Base-by-base conservation (phyloP, 1,140 invertebrate genomes). In the Conus ventricosus region DNA sequence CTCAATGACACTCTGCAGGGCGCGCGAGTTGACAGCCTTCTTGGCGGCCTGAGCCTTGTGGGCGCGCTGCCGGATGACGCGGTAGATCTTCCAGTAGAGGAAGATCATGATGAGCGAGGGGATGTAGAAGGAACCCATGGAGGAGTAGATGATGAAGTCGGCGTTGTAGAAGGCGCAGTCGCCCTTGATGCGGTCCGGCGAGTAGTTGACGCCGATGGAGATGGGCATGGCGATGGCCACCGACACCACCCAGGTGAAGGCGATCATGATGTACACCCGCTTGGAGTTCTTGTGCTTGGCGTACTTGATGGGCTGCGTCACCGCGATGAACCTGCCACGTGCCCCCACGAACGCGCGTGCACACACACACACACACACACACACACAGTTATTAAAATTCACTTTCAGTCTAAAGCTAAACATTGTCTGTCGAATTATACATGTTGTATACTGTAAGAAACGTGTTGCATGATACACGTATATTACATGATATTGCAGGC, bases 61-160 rank as follows among this genome's bases (percentile, higher is more conserved):
- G 27, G 98, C 98, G 91, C 98, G 96, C 90, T 97, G 97, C 78
- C 97, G 96, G 93, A 99, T 96, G 55, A 97, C 97, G 97, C 93
- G 98, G 96, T 99, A 99, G 96, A 99, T 99, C 96, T 97, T 98
- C 96, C 98, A 99, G 95, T 99, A 99, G 55, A 99, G 97, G 95
- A 98, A 98, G 94, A 99, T 98, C 98, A 99, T 99, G 93, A 99
- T 98, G 93, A 99, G 97, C 95, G 99, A 99, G 8, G 99, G 99
- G 94, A 99, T 99, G 95, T 99, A 99, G 96, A 99, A 99, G 91
- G 99, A 99, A 86, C 97, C 98, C 92, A 99, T 96, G 78, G 99
- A 99, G 17, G 98, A 99, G 95, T 98, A 99, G 91, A 99, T 97
- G 93, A 99, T 98, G 95, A 99, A 99, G 96, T 99, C 97, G 82